Percentiles rank a stretch among this genome's conserved stretches.
These are phyloP conservation scores for Periparus ater DNA, from an alignment of 2,797 vertebrate genomes.

Conservation along the genomic window DNA sequence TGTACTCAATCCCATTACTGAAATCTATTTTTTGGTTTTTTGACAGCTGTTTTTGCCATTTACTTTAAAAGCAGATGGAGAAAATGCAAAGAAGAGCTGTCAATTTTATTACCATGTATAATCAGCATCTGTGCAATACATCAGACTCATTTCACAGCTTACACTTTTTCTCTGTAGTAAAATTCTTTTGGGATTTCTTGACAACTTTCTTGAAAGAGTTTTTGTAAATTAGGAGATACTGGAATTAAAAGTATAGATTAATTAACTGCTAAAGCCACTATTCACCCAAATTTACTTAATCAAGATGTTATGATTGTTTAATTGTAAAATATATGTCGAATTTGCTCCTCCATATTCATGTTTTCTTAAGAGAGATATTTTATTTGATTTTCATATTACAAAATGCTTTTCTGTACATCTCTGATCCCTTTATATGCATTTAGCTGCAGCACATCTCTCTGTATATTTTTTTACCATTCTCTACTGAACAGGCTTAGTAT, in stretches of 20 bases:
- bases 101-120: constrained; percentile 75
- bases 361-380: neutral
- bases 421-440: neutral
- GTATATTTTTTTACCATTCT: neutral
- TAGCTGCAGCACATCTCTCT: neutral
- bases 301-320: neutral
- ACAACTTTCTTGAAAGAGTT: constrained; percentile 9
- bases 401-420: neutral
- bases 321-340: neutral
- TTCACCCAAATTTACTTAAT: neutral
- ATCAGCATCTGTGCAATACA: constrained; percentile 73
- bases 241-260: neutral
- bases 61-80: constrained; percentile 74
- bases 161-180: constrained; percentile 43
- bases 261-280: neutral
- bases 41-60: constrained; percentile 77
- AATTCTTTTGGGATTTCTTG: constrained; percentile 43
- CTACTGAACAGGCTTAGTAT: neutral
- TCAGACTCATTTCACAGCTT: constrained; percentile 60
- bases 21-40: constrained; percentile 57
- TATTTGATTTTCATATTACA: neutral
- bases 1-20: constrained; percentile 1
- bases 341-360: neutral
- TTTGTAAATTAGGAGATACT: neutral
- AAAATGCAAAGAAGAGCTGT: constrained; percentile 68